phyloP scores from a whole-genome alignment of 2,797 vertebrate genomes.

The Acrossocheilus wenchowensis region DNA sequence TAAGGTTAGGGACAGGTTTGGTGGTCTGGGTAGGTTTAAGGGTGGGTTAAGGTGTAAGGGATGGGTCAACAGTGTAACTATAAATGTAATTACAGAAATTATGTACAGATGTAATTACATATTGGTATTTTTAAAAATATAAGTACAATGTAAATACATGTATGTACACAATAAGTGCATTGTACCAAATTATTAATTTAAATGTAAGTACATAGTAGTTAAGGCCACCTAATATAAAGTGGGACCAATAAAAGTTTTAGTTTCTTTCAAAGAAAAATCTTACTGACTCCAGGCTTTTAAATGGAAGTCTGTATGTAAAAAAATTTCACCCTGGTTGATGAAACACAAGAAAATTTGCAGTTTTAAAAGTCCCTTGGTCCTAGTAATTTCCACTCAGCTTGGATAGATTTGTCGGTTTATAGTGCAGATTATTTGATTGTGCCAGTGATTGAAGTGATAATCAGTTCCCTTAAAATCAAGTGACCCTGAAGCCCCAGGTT shows the following conservation, averaged over 20 bases:
- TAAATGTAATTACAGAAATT: no score
- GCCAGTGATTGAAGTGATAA: background rate
- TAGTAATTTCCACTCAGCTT: background rate
- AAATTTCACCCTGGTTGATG: background rate
- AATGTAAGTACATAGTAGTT: no score
- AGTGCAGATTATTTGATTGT: background rate
- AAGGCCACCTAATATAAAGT: no score
- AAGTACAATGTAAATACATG: no score
- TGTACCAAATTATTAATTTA: no score
- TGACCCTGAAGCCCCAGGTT: background rate
- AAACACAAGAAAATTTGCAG: background rate
- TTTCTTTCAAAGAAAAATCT: background rate
- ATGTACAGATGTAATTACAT: no score
- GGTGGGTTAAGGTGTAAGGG: no score
- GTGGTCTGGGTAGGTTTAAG: no score
- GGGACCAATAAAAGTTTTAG: background rate
- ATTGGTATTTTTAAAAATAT: no score
- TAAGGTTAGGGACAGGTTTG: no score
- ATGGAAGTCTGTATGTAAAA: background rate
- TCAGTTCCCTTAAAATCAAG: background rate
- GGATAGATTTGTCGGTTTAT: background rate
- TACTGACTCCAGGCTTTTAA: background rate
- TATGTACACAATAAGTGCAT: no score
- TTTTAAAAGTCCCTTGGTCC: background rate
- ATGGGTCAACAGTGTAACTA: no score